phyloP scores from a whole-genome alignment of 2,888 invertebrate genomes.

The Adelognathus sp. region DNA sequence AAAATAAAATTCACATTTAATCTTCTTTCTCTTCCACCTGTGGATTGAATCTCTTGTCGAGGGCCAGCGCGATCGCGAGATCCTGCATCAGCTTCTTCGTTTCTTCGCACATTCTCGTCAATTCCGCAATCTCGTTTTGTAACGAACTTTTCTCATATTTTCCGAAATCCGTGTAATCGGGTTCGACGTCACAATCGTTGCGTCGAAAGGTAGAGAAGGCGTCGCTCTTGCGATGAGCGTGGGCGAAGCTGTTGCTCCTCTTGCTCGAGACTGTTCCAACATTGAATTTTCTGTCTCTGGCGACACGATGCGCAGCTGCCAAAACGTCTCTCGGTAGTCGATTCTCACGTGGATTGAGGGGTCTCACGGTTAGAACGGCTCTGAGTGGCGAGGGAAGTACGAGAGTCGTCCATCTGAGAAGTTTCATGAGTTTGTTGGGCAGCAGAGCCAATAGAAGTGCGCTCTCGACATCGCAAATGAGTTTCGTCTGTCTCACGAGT shows the following conservation, averaged over 20 bases:
- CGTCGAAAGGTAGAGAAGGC: slow-evolving; percentile 62
- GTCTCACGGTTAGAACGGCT: slow-evolving; percentile 91
- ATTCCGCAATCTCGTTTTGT: slow-evolving; percentile 70
- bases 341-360: slow-evolving; percentile 91
- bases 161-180: slow-evolving; percentile 59
- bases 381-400: slow-evolving; percentile 92
- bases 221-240: slow-evolving; percentile 67
- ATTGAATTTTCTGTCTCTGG: slow-evolving; percentile 86
- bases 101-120: slow-evolving; percentile 73
- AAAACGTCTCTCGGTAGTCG: slow-evolving; percentile 90
- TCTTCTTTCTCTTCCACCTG: slow-evolving; percentile 45
- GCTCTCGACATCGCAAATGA: slow-evolving; percentile 93
- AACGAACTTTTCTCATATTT: slow-evolving; percentile 59
- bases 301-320: slow-evolving; percentile 91
- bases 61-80: slow-evolving; percentile 65
- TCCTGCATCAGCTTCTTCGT: slow-evolving; percentile 75
- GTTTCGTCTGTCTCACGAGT: slow-evolving; percentile 91
- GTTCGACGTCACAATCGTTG: slow-evolving; percentile 49
- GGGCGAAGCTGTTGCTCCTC: slow-evolving; percentile 67
- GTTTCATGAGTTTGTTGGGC: slow-evolving; percentile 88
- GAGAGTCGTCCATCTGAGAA: slow-evolving; percentile 89
- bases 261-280: slow-evolving; percentile 64
- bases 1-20: slow-evolving; percentile 7
- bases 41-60: slow-evolving; percentile 55
- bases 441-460: slow-evolving; percentile 91